Evolutionary conservation across 2,888 invertebrate species (phyloP).

Genomic region (Idaea biselata): DNA sequence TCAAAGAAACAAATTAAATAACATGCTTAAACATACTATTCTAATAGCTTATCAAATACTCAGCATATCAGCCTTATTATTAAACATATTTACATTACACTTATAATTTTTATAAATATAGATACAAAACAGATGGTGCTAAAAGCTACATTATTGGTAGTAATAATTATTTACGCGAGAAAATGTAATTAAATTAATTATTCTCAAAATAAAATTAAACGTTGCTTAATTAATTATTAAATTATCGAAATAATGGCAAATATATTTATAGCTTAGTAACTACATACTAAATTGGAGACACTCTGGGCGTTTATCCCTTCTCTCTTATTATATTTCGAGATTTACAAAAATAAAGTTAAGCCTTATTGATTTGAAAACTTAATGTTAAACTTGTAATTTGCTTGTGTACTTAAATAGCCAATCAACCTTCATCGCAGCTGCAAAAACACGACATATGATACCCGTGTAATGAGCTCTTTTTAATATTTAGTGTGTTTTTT

Average conservation of each 20-base stretch:
- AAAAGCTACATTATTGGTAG: slow-evolving; percentile 17
- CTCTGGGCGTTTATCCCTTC: slow-evolving; percentile 7
- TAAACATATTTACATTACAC: slow-evolving; percentile 73
- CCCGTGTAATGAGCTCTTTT: not conserved
- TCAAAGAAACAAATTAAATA: slow-evolving; percentile 3
- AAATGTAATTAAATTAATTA: slow-evolving; percentile 6
- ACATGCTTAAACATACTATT: not conserved
- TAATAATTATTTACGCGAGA: slow-evolving; percentile 2
- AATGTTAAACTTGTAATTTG: not conserved
- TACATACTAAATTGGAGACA: slow-evolving; percentile 13
- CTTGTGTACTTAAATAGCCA: not conserved
- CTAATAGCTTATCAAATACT: slow-evolving; percentile 50
- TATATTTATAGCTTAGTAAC: slow-evolving; percentile 21
- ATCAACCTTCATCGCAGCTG: not conserved
- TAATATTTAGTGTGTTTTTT: not conserved
- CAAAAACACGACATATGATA: not conserved
- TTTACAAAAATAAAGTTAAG: slow-evolving; percentile 3
- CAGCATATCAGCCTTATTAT: slow-evolving; percentile 59
- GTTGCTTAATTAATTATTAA: slow-evolving; percentile 8
- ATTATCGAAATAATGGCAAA: slow-evolving; percentile 27
- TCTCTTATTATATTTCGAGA: slow-evolving; percentile 10
- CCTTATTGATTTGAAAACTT: not conserved
- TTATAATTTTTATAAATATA: slow-evolving; percentile 38
- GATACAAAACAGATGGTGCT: slow-evolving; percentile 33
- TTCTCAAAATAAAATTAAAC: slow-evolving; percentile 2